Evolutionary conservation across 2,797 vertebrate genomes (phyloP), one percentile per base, ranked within the genome.

Genomic region (Acanthopagrus latus): DNA sequence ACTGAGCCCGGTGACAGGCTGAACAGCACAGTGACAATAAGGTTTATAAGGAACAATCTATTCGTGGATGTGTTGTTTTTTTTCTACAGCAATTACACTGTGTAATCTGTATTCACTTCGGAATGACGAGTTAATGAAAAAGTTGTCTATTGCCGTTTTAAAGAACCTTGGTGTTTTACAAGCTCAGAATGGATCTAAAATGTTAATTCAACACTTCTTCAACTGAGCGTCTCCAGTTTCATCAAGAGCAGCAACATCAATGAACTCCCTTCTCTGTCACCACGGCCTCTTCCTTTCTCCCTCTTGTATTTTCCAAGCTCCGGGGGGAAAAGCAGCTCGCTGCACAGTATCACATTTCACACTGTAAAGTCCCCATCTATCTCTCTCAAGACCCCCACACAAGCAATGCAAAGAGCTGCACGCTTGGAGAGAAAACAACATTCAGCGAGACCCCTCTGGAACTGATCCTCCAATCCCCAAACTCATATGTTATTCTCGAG

Each of bases 341-440:
- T 60, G 58, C 18, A 18, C 65, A 54, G 72, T 59, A 67, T 86
- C 76, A 65, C 17, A 71, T 87, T 80, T 80, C 87, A 74, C 21
- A 60, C 71, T 51, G 54, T 64, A 50, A 60, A 71, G 65, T 66
- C 77, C 16, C 8, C 46, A 57, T 74, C 51, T 33, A 2, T 56
- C 64, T 71, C 80, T 72, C 64, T 64, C 52, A 50, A 65, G 78
- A 67, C 51, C n/a, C 50, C 25, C 59, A n/a, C 83, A 59, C 69
- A 75, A 55, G 41, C 73, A 64, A 38, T 48, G 29, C 64, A 62
- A 64, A 73, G 8, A 84, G 60, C 79, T 70, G 76, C 73, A 25
- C 41, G 67, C 25, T 43, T 59, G 58, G 33, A 66, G 57, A 87
- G 62, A 68, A 84, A 83, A 76, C 54, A 82, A 71, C 44, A 65